These are phyloP conservation scores for Noctua comes DNA, from an alignment of 2,888 invertebrate genomes.

Conservation along the genomic window DNA sequence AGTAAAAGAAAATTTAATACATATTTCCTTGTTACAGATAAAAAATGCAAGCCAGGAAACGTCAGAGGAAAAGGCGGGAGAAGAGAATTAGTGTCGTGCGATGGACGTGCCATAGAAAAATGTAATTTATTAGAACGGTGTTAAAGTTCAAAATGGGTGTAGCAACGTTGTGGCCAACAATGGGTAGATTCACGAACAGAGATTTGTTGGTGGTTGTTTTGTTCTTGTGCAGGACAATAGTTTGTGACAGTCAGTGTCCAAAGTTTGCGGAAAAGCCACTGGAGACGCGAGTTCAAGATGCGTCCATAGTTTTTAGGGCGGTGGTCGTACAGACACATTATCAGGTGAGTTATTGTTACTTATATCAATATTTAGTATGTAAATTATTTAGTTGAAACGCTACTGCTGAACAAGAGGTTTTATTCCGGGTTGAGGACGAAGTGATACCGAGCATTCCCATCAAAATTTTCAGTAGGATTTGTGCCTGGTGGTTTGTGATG, in stretches of 20 bases:
- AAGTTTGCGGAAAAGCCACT: constrained; percentile 88
- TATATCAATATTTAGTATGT: background rate
- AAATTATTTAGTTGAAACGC: background rate
- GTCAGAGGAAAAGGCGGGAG: constrained; percentile 82
- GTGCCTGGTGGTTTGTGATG: background rate
- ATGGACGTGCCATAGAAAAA: constrained; percentile 79
- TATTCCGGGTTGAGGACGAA: background rate
- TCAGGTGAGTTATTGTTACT: constrained; percentile 77
- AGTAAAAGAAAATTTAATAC: constrained; percentile 53
- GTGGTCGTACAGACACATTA: constrained; percentile 86
- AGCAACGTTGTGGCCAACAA: constrained; percentile 72
- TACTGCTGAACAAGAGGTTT: background rate
- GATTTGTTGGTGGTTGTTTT: constrained; percentile 83
- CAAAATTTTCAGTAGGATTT: background rate
- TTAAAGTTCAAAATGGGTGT: constrained; percentile 79
- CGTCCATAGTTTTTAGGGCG: constrained; percentile 89
- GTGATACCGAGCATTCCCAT: background rate
- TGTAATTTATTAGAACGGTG: constrained; percentile 74
- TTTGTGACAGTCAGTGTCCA: constrained; percentile 89
- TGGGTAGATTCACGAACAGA: constrained; percentile 78
- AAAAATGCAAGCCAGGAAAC: constrained; percentile 85
- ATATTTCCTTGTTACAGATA: constrained; percentile 82
- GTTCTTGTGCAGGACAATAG: constrained; percentile 86
- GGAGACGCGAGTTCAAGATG: constrained; percentile 89
- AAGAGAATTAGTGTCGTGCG: constrained; percentile 78